Conservation (phyloP, 2,797 vertebrate genomes). For the Clarias laeviceps region DNA sequence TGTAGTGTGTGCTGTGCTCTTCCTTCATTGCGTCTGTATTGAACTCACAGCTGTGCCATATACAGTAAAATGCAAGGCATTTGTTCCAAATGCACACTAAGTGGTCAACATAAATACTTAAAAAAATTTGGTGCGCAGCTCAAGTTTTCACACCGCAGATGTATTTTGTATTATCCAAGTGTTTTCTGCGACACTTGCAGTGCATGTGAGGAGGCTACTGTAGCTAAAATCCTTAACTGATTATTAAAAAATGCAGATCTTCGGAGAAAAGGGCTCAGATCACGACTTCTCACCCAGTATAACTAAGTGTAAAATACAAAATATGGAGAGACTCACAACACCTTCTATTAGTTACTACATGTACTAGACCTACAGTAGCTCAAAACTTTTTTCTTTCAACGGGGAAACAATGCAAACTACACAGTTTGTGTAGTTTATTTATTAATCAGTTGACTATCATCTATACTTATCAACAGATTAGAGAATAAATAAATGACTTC, state of each 20-base stretch:
- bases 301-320: not conserved
- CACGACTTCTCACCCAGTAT: not conserved
- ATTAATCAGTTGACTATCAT: not conserved
- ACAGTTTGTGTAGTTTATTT: no score
- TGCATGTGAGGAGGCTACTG: not conserved
- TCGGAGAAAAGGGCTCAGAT: not conserved
- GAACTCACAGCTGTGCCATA: not conserved
- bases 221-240: not conserved
- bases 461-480: not conserved
- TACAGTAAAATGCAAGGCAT: not conserved
- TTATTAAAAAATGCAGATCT: not conserved
- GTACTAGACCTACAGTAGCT: not conserved
- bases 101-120: not conserved
- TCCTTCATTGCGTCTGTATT: not conserved
- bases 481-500: not conserved
- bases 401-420: not conserved
- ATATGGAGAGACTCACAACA: not conserved
- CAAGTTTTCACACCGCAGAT: not conserved
- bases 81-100: not conserved
- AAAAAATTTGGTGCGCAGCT: not conserved
- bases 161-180: not conserved
- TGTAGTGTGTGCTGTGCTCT: not conserved
- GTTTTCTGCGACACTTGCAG: not conserved
- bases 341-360: not conserved
- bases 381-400: not conserved